Percentiles rank a stretch among this genome's conserved stretches.
phyloP scores from a whole-genome alignment of 92 coral and sea anemone genomes.

The Actinostola sp. region DNA sequence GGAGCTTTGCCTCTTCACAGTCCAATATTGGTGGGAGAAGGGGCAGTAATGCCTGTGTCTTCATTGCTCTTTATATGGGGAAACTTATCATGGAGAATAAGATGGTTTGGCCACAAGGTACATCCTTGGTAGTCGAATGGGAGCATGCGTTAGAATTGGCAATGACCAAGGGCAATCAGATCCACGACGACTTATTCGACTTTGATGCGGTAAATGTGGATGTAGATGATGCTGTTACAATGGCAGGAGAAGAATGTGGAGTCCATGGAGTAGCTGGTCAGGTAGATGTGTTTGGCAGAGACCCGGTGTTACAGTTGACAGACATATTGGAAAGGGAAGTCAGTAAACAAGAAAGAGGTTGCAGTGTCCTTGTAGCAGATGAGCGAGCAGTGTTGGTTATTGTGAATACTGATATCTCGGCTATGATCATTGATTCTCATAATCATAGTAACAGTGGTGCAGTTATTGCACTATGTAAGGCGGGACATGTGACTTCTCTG shows the following conservation, averaged over 20 bases:
- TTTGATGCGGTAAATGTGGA: conserved; percentile 33
- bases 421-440: conserved; percentile 21
- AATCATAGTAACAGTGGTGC: conserved; percentile 10
- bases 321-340: conserved; percentile 1
- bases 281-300: conserved; percentile 49
- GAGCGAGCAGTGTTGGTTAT: conserved; percentile 35
- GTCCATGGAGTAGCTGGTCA: conserved; percentile 34
- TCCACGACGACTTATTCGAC: conserved; percentile 63
- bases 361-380: conserved; percentile 30
- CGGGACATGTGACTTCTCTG: neutral
- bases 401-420: conserved; percentile 22
- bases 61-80: conserved; percentile 52
- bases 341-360: neutral
- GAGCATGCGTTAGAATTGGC: conserved; percentile 21
- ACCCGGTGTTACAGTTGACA: conserved; percentile 27
- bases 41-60: conserved; percentile 64
- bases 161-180: conserved; percentile 48
- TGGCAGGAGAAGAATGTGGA: conserved; percentile 49
- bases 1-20: conserved; percentile 37
- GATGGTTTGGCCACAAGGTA: conserved; percentile 41
- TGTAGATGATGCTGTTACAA: conserved; percentile 48
- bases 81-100: neutral
- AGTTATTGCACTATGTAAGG: neutral
- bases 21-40: conserved; percentile 41
- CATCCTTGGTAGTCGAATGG: conserved; percentile 22